Conservation (phyloP, 1,140 invertebrate species). For the Nymphalis io region DNA sequence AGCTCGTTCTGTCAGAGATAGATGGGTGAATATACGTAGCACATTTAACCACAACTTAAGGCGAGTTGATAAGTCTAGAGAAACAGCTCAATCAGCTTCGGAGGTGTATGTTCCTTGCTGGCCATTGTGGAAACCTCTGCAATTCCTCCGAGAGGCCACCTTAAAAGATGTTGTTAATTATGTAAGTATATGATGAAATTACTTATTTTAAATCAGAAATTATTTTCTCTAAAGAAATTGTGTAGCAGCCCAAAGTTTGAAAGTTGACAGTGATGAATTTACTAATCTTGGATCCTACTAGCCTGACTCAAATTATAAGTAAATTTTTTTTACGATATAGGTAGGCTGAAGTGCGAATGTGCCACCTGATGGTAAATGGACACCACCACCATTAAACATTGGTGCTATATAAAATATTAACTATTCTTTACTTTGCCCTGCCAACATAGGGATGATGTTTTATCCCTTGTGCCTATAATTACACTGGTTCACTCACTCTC, state of each 20-base stretch:
- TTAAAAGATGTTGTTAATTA: slow-evolving; percentile 52
- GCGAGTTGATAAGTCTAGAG: slow-evolving; percentile 61
- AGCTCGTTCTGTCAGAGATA: slow-evolving; percentile 69
- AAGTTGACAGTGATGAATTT: not conserved
- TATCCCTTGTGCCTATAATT: too few relatives aligned
- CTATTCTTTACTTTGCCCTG: too few relatives aligned
- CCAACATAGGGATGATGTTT: too few relatives aligned
- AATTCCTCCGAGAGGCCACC: slow-evolving; percentile 58
- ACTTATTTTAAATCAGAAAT: too few relatives aligned
- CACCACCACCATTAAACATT: too few relatives aligned
- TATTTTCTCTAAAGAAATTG: not conserved
- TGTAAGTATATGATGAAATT: slow-evolving; percentile 45
- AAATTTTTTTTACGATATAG: too few relatives aligned
- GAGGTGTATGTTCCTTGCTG: slow-evolving; percentile 73
- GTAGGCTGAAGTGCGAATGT: too few relatives aligned
- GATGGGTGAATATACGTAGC: slow-evolving; percentile 75
- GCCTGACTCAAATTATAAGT: too few relatives aligned
- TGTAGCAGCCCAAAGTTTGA: not conserved
- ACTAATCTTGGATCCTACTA: too few relatives aligned
- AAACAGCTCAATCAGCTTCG: slow-evolving; percentile 45
- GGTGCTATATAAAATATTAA: too few relatives aligned
- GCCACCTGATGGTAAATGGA: too few relatives aligned
- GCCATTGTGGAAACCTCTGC: slow-evolving; percentile 73
- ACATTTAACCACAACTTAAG: slow-evolving; percentile 73
- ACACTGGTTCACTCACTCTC: too few relatives aligned